A percentile compares a stretch with the other conserved stretches of the same genome.
Conservation (phyloP, 2,113 vertebrate species). For the Ceyx margarethae region DNA sequence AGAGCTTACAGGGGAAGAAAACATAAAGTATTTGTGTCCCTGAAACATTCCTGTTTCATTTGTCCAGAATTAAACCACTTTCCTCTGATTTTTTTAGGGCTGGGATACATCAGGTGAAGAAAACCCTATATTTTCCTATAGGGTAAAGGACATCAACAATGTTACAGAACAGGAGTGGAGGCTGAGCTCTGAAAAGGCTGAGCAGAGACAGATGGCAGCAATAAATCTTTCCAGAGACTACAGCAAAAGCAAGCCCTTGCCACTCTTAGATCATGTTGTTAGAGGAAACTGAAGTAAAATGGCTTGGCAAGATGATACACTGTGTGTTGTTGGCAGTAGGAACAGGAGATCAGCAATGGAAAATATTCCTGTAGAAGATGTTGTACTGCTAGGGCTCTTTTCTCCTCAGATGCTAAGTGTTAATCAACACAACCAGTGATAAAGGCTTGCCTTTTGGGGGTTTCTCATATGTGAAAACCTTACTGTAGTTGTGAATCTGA, state of each 20-base stretch:
- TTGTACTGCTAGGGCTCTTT: neutral
- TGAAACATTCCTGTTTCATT: neutral
- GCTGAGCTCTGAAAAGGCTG: neutral
- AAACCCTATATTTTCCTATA: neutral
- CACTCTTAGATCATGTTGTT: slow-evolving; percentile 7
- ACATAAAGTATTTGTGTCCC: neutral
- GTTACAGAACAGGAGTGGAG: neutral
- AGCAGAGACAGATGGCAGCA: slow-evolving; percentile 40
- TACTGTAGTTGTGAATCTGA: neutral
- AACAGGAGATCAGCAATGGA: neutral
- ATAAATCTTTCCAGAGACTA: slow-evolving; percentile 6
- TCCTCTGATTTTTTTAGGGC: neutral
- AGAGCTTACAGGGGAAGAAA: neutral
- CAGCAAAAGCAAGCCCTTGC: neutral
- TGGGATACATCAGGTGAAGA: neutral
- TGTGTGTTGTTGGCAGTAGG: neutral
- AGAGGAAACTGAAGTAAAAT: slow-evolving; percentile 9
- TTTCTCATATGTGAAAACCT: neutral
- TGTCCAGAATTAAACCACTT: neutral
- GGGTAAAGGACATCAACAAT: neutral
- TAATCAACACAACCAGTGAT: neutral
- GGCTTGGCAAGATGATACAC: neutral
- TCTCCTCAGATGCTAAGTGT: neutral
- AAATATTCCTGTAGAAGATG: neutral
- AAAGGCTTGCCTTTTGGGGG: neutral